Conservation (phyloP, 1,140 invertebrate species). For the Drosophila sturtevanti region DNA sequence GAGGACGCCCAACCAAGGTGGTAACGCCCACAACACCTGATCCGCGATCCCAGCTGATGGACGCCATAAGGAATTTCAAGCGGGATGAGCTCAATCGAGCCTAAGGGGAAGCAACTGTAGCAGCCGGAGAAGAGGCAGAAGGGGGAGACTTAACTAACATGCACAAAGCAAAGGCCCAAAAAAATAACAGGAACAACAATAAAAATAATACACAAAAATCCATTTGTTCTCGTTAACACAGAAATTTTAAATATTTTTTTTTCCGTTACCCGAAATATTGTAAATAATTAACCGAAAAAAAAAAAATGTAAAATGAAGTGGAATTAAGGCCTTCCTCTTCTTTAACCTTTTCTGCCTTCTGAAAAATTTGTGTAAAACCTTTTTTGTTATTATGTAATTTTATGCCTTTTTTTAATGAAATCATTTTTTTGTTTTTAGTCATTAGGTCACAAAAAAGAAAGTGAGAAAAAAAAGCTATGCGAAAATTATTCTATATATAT, state of each 20-base stretch:
- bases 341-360: slow-evolving; percentile 62
- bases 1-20: slow-evolving; percentile 34
- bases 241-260: slow-evolving; percentile 40
- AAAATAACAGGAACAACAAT: neutral
- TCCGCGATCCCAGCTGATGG: slow-evolving; percentile 87
- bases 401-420: slow-evolving; percentile 39
- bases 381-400: slow-evolving; percentile 69
- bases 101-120: slow-evolving; percentile 16
- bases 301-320: slow-evolving; percentile 13
- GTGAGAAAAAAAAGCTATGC: slow-evolving; percentile 13
- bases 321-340: slow-evolving; percentile 19
- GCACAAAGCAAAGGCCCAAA: slow-evolving; percentile 42
- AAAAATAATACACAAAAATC: too few relatives aligned
- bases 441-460: slow-evolving; percentile 53
- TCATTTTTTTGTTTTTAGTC: slow-evolving; percentile 66
- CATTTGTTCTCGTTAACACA: neutral
- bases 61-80: slow-evolving; percentile 88
- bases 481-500: slow-evolving; percentile 24
- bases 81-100: slow-evolving; percentile 68
- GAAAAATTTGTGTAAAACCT: slow-evolving; percentile 1
- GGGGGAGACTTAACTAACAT: neutral
- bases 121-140: neutral
- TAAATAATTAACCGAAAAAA: slow-evolving; percentile 56
- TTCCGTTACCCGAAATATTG: slow-evolving; percentile 24
- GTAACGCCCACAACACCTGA: slow-evolving; percentile 81